A percentile compares a stretch with the other conserved stretches of the same genome.
phyloP scores from a whole-genome alignment of 2,797 vertebrate genomes.

The Chiroxiphia lanceolata region DNA sequence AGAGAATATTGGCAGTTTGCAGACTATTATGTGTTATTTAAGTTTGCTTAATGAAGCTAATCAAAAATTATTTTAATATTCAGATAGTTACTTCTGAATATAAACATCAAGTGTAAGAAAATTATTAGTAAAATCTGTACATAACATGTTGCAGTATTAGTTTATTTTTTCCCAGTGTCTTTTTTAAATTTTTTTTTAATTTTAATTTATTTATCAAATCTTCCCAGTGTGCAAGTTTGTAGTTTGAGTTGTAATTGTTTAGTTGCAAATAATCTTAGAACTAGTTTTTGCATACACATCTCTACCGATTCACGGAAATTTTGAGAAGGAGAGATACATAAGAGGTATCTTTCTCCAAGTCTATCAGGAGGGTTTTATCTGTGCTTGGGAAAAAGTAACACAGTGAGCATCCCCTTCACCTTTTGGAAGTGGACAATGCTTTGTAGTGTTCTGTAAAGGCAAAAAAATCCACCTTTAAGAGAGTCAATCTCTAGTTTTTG shows the following conservation, averaged over 20 bases:
- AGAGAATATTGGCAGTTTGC: neutral
- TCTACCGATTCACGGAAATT: fast-evolving
- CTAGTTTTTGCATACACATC: fast-evolving
- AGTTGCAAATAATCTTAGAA: neutral
- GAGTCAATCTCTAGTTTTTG: neutral
- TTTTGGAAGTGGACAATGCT: neutral
- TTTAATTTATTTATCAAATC: neutral
- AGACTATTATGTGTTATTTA: neutral
- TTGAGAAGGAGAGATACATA: neutral
- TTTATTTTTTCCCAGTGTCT: neutral
- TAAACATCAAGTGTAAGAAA: neutral
- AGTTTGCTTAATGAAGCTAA: neutral
- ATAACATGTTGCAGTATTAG: neutral
- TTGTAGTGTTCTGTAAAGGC: neutral
- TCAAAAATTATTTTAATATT: neutral
- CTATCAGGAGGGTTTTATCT: neutral
- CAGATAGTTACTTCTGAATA: neutral
- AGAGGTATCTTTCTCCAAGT: neutral
- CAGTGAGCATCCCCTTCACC: neutral
- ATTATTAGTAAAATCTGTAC: neutral
- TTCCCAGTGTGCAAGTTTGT: neutral
- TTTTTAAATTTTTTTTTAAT: neutral
- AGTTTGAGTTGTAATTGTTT: neutral
- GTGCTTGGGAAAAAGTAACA: neutral
- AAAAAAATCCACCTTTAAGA: neutral